phyloP scores from a whole-genome alignment of 2,888 invertebrate species.

The Amiota minor region DNA sequence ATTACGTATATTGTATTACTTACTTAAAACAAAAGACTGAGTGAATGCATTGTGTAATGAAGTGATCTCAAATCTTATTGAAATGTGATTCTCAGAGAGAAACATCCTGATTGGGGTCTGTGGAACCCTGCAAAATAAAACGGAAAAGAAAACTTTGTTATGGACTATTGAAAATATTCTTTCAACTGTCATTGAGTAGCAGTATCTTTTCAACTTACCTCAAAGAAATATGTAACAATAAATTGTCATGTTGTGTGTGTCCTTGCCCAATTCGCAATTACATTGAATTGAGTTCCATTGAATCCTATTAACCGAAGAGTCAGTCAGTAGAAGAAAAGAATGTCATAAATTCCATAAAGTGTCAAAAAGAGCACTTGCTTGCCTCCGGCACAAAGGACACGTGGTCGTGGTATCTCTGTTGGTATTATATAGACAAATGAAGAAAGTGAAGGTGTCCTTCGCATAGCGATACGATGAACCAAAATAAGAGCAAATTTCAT shows the following conservation, averaged over 20 bases:
- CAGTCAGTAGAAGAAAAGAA: conserved; percentile 48
- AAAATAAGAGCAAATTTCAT: too few relatives aligned
- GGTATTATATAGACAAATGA: conserved; percentile 13
- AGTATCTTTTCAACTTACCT: too few relatives aligned
- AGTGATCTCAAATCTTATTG: too few relatives aligned
- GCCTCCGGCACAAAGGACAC: conserved; percentile 28
- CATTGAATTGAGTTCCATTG: conserved; percentile 50
- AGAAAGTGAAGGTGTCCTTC: conserved; percentile 20
- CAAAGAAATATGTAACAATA: too few relatives aligned
- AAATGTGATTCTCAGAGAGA: too few relatives aligned
- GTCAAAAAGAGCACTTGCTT: conserved; percentile 64
- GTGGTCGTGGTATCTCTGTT: conserved; percentile 34
- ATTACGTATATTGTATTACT: conserved; percentile 26
- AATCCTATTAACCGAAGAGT: conserved; percentile 48
- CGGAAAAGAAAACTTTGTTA: too few relatives aligned
- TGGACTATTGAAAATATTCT: too few relatives aligned
- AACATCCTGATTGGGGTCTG: too few relatives aligned
- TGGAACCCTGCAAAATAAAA: too few relatives aligned
- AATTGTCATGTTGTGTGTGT: conserved; percentile 9
- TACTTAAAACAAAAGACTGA: too few relatives aligned
- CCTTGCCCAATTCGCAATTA: conserved; percentile 60
- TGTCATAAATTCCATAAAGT: conserved; percentile 71
- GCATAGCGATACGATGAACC: background rate
- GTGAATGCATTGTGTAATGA: too few relatives aligned
- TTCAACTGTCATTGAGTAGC: too few relatives aligned